Conservation (phyloP, 2,797 vertebrate species). For the Cuculus canorus region DNA sequence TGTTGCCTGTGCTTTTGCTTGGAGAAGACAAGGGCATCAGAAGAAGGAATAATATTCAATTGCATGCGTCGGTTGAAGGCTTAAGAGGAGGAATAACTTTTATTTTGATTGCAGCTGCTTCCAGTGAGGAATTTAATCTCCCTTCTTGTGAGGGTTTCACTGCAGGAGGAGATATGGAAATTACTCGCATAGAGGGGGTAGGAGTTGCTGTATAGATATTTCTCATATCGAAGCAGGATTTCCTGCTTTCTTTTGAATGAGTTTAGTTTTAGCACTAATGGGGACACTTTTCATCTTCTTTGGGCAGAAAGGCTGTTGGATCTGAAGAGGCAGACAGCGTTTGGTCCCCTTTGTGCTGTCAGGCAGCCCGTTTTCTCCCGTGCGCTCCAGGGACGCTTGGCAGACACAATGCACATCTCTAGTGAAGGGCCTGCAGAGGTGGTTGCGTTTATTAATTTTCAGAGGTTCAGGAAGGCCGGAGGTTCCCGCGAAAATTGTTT, state of each 20-base stretch:
- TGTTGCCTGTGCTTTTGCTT: background rate
- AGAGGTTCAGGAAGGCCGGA: background rate
- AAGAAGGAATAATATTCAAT: accelerated
- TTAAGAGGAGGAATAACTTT: background rate
- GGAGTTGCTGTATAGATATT: background rate
- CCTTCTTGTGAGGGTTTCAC: background rate
- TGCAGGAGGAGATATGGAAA: background rate
- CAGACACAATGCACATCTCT: too few relatives aligned
- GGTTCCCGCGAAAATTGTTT: background rate
- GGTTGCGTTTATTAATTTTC: background rate
- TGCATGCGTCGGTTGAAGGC: background rate
- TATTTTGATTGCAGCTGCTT: background rate
- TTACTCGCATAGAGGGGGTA: background rate
- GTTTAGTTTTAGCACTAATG: background rate
- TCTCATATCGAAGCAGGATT: background rate
- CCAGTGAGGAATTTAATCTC: background rate
- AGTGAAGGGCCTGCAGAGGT: background rate
- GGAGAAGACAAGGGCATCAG: background rate
- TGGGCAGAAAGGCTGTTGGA: background rate
- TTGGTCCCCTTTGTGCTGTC: background rate
- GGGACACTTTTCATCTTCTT: background rate
- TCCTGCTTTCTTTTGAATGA: background rate
- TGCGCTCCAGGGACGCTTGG: background rate
- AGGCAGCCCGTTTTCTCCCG: background rate
- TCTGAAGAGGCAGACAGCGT: background rate